These are phyloP conservation scores for Cecidostiba fungosa DNA, from an alignment of 2,888 invertebrate species.

Conservation along the genomic window DNA sequence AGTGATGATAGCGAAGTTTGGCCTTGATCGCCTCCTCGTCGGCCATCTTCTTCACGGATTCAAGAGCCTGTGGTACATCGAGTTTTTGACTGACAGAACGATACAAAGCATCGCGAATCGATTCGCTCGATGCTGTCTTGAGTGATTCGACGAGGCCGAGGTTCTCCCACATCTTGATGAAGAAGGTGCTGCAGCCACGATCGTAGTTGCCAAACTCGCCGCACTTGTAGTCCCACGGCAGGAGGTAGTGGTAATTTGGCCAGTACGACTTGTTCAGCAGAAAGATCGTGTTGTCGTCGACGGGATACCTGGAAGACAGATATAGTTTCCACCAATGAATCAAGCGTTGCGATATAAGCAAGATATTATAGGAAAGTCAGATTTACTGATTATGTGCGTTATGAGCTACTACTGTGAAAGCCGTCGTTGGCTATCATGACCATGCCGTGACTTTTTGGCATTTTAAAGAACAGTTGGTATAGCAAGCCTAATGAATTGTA, in stretches of 20 bases:
- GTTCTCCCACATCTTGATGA: constrained; percentile 87
- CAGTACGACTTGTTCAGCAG: constrained; percentile 88
- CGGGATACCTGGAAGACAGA: constrained; percentile 82
- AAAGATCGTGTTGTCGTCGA: constrained; percentile 89
- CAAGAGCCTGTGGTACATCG: constrained; percentile 71
- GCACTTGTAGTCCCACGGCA: constrained; percentile 91
- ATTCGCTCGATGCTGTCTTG: constrained; percentile 84
- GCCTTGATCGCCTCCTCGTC: constrained; percentile 67
- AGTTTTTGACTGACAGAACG: constrained; percentile 79
- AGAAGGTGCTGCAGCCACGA: constrained; percentile 85
- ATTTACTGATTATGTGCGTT: background rate
- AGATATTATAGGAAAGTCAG: no score
- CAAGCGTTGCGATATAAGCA: no score
- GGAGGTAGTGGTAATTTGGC: constrained; percentile 90
- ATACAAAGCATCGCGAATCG: constrained; percentile 85
- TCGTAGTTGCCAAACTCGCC: constrained; percentile 90
- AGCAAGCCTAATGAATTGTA: constrained; percentile 68
- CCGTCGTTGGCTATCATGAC: constrained; percentile 72
- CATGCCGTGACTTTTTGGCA: constrained; percentile 75
- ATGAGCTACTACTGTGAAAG: constrained; percentile 60
- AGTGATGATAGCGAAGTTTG: constrained; percentile 70
- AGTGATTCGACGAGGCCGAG: constrained; percentile 85
- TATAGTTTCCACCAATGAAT: background rate
- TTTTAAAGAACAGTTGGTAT: constrained; percentile 72
- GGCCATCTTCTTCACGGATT: constrained; percentile 69